phyloP scores from a whole-genome alignment of 2,113 vertebrate genomes.

The Ceuthmochares aereus region DNA sequence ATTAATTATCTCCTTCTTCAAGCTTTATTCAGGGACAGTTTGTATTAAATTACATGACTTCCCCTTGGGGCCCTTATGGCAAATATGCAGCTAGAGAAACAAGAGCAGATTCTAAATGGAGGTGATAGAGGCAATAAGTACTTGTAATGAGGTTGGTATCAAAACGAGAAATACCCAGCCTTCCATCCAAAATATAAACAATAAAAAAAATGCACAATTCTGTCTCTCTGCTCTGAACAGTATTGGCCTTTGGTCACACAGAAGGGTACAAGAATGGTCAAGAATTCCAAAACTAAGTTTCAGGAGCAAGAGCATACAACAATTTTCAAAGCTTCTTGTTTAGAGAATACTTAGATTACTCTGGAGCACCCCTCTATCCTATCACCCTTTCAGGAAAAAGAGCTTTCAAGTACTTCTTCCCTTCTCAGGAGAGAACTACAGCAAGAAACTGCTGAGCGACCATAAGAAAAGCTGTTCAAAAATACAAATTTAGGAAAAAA shows the following conservation, averaged over 20 bases:
- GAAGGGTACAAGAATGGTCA: background rate
- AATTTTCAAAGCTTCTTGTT: background rate
- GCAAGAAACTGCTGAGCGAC: background rate
- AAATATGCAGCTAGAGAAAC: background rate
- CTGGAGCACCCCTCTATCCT: background rate
- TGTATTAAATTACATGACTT: background rate
- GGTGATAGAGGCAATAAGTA: background rate
- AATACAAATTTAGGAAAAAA: background rate
- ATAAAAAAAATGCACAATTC: background rate
- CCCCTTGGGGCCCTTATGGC: background rate
- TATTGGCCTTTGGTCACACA: background rate
- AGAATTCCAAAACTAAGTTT: background rate
- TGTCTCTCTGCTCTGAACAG: background rate
- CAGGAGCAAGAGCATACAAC: background rate
- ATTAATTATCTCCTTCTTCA: background rate
- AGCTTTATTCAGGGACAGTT: background rate
- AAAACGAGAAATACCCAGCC: background rate
- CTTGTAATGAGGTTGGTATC: background rate
- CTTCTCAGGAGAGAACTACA: background rate
- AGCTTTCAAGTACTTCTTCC: background rate
- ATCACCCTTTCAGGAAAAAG: background rate
- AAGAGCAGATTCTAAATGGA: background rate
- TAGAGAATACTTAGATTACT: background rate
- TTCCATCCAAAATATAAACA: background rate
- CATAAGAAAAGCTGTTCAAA: background rate